Evolutionary conservation across 2,888 invertebrate species (phyloP).

Genomic region (Patella ulyssiponensis): DNA sequence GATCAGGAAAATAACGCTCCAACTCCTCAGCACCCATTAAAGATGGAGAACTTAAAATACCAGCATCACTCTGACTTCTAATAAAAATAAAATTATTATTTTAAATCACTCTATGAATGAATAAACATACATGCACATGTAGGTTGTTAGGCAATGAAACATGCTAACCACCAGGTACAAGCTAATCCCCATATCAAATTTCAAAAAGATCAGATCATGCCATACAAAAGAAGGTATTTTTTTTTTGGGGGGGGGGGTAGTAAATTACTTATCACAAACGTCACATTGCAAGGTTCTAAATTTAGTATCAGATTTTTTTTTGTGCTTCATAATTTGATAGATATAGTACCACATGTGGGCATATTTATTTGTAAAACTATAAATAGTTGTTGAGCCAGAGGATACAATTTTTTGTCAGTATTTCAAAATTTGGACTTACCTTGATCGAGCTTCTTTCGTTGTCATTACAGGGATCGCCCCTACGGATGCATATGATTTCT

Average conservation of each 20-base stretch:
- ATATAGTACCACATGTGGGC: too few relatives aligned
- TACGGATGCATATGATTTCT: slow-evolving; percentile 50
- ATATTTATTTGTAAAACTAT: too few relatives aligned
- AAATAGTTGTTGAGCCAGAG: not conserved
- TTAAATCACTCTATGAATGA: not conserved
- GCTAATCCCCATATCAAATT: too few relatives aligned
- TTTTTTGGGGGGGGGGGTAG: too few relatives aligned
- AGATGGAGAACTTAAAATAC: slow-evolving; percentile 68
- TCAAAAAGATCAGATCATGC: too few relatives aligned
- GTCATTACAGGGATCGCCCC: slow-evolving; percentile 53
- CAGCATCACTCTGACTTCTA: slow-evolving; percentile 58
- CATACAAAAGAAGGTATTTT: too few relatives aligned
- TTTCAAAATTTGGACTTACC: slow-evolving; percentile 41
- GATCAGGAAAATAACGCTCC: slow-evolving; percentile 87
- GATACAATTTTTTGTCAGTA: not conserved
- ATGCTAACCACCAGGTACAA: too few relatives aligned
- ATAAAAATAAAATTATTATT: slow-evolving; percentile 13
- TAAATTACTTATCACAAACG: too few relatives aligned
- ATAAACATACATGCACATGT: not conserved
- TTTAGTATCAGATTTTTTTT: too few relatives aligned
- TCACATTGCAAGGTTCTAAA: too few relatives aligned
- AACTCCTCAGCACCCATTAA: slow-evolving; percentile 88
- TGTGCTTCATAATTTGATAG: too few relatives aligned
- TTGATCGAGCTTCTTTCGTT: slow-evolving; percentile 60
- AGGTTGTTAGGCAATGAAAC: not conserved